Base-by-base conservation (phyloP, 2,797 vertebrate species). In the Ataeniobius toweri region DNA sequence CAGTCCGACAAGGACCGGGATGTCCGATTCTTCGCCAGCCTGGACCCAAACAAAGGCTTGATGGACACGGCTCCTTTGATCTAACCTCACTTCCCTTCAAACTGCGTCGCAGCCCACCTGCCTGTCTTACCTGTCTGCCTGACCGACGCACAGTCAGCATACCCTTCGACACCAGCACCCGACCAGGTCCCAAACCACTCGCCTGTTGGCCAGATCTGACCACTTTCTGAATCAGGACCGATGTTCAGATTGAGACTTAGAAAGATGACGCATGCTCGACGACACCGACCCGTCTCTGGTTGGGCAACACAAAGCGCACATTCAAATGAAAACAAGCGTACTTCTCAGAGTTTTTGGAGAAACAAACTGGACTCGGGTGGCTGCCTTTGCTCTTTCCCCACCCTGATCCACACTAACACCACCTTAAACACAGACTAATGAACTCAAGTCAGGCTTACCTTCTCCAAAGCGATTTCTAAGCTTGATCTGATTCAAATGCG, bases 1-100 rank as follows among this genome's bases (percentile, higher is more conserved):
- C 96, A 97, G 53, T 96, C 96, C 0, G 97, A 99, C 92, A 94
- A 92, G 87, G 96, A 98, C 93, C 95, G 96, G 76, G 97, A 97
- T 10, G 96, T 98, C 74, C 96, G 96, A 39, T 97, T 97, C 93
- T 98, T 97, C 26, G 96, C 97, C 85, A 96, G 95, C 80, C 88
- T 96, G 74, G 96, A 97, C 85, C 95, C 97, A 74, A 95, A 93
- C 89, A 94, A 92, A 88, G 85, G 84, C 85, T 65, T 95, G 80
- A 90, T 94, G 82, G 94, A 95, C 84, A 96, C 95, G 0, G 89
- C 94, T 69, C 92, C 95, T 51, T 80, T 96, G 77, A 96, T 96
- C 70, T 95, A 94, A 85, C 77, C 82, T 69, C 78, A 8, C 53
- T 72, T 41, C 51, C 71, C 56, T 65, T 39, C 65, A 83, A 50